phyloP scores from a whole-genome alignment of 2,113 vertebrate genomes.

The Crotalus helleri region DNA sequence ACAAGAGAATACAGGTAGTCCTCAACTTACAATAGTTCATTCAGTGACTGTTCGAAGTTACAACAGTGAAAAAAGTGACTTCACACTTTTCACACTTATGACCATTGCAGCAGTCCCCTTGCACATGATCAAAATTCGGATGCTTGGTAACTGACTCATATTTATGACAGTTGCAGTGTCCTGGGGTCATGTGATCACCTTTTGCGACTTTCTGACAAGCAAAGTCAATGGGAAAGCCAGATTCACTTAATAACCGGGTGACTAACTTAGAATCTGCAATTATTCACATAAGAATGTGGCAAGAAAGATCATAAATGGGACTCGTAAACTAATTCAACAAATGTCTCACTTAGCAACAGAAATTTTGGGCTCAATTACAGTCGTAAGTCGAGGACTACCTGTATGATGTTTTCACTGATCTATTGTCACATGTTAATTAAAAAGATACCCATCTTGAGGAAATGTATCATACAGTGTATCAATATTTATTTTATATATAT shows the following conservation, averaged over 20 bases:
- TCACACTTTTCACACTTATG: not conserved
- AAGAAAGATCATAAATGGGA: not conserved
- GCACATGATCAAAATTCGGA: not conserved
- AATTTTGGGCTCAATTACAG: not conserved
- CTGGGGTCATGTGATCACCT: not conserved
- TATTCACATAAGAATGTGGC: not conserved
- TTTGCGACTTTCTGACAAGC: not conserved
- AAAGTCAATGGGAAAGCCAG: not conserved
- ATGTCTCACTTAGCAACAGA: not conserved
- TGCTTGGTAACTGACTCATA: not conserved
- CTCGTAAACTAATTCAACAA: not conserved
- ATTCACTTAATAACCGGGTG: not conserved
- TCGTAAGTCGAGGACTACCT: not conserved
- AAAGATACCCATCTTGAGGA: constrained; percentile 30
- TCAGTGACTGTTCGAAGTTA: not conserved
- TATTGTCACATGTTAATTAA: not conserved
- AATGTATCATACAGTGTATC: constrained; percentile 21
- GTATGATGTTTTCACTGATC: not conserved
- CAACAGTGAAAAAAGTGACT: not conserved
- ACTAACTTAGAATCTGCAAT: not conserved
- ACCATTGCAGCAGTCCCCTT: not conserved
- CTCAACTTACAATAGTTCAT: not conserved
- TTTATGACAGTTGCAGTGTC: not conserved
- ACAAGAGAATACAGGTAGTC: not conserved
- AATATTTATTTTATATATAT: constrained; percentile 2